phyloP scores from a whole-genome alignment of 2,113 vertebrate species.

The Toxotes jaculatrix region DNA sequence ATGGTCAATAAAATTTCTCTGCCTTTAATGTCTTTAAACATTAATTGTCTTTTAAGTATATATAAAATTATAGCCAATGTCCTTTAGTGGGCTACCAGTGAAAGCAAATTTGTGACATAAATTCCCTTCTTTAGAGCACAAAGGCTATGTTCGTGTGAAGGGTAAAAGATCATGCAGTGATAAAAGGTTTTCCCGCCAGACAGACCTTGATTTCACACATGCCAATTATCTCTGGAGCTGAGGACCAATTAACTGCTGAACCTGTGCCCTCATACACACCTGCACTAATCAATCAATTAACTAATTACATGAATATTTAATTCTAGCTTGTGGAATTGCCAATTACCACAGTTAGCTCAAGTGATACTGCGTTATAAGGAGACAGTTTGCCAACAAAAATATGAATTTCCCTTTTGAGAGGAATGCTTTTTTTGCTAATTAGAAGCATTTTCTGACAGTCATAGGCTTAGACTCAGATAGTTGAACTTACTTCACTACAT shows the following conservation, averaged over 20 bases:
- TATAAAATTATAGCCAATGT: conserved; percentile 20
- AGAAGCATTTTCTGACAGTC: conserved; percentile 51
- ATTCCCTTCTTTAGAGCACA: conserved; percentile 14
- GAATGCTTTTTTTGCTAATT: conserved; percentile 50
- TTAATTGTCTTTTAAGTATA: conserved; percentile 45
- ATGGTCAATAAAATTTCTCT: not conserved
- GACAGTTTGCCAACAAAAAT: conserved; percentile 49
- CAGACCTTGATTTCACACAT: conserved; percentile 71
- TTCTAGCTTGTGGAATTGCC: conserved; percentile 67
- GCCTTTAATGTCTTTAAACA: conserved; percentile 16
- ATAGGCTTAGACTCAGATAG: conserved; percentile 36
- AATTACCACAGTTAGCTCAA: conserved; percentile 68
- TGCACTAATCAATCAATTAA: conserved; percentile 82
- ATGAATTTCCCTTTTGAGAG: conserved; percentile 24
- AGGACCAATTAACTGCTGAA: conserved; percentile 80
- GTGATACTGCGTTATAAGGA: conserved; percentile 42
- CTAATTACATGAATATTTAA: conserved; percentile 82
- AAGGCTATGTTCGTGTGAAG: conserved; percentile 49
- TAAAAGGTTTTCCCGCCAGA: conserved; percentile 58
- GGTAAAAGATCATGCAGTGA: conserved; percentile 56
- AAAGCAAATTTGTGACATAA: conserved; percentile 41
- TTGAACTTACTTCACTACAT: conserved; percentile 51
- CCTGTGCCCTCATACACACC: conserved; percentile 71
- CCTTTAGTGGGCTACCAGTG: conserved; percentile 31
- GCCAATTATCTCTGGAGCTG: conserved; percentile 76